A percentile compares a stretch with the other conserved stretches of the same genome.
These are phyloP conservation scores for Microctonus aethiopoides DNA, from an alignment of 2,888 invertebrate genomes.

Conservation along the genomic window DNA sequence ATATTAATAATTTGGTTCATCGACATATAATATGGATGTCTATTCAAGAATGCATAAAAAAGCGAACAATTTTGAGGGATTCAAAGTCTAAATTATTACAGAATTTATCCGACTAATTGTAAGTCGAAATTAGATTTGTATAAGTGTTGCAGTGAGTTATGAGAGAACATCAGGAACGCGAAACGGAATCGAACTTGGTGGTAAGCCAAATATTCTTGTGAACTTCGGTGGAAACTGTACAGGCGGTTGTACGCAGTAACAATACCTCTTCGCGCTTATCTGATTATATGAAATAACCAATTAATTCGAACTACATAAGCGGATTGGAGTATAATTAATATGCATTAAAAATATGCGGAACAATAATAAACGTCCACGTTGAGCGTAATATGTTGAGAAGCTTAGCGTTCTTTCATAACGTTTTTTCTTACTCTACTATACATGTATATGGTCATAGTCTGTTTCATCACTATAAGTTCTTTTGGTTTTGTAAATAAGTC, in stretches of 20 bases:
- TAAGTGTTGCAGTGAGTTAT: background rate
- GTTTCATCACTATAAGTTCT: no score
- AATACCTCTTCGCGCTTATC: slow-evolving; percentile 19
- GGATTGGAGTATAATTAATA: slow-evolving; percentile 59
- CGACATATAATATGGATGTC: no score
- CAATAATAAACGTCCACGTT: slow-evolving; percentile 54
- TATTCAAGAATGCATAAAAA: slow-evolving; percentile 29
- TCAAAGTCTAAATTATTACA: slow-evolving; percentile 2
- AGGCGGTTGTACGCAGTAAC: background rate
- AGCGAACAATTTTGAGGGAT: background rate
- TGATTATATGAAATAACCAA: slow-evolving; percentile 52
- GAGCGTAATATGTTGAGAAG: slow-evolving; percentile 58
- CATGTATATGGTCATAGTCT: background rate
- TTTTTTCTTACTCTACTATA: background rate
- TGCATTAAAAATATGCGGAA: slow-evolving; percentile 57
- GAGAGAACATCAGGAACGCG: slow-evolving; percentile 34
- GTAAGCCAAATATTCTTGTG: slow-evolving; percentile 59
- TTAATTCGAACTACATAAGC: slow-evolving; percentile 59
- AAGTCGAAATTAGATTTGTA: slow-evolving; percentile 42
- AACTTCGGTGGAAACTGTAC: slow-evolving; percentile 17
- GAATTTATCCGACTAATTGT: slow-evolving; percentile 33
- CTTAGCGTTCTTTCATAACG: slow-evolving; percentile 42
- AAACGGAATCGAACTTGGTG: slow-evolving; percentile 52
- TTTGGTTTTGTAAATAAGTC: no score
- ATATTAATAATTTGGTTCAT: slow-evolving; percentile 43